phyloP scores from a whole-genome alignment of 2,113 vertebrate genomes.

The Podiceps cristatus region DNA sequence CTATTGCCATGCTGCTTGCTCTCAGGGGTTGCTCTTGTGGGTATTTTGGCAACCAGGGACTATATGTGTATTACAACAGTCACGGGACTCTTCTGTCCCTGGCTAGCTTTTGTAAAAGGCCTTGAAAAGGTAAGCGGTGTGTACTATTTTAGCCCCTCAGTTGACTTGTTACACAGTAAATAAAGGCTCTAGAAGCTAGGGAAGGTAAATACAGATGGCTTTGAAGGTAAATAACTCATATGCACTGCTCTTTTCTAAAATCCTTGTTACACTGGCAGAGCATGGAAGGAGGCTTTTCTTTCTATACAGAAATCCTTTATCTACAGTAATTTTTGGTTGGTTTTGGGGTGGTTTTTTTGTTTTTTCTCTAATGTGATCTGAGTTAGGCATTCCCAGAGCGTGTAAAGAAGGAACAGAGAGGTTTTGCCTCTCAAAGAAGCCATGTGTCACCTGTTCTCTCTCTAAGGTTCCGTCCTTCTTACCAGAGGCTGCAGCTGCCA shows the following conservation, averaged over 20 bases:
- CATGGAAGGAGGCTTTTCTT: neutral
- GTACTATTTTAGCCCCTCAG: neutral
- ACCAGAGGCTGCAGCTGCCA: neutral
- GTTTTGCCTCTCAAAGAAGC: neutral
- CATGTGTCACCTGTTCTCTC: neutral
- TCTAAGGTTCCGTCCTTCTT: neutral
- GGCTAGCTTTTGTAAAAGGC: neutral
- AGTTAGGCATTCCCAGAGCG: neutral
- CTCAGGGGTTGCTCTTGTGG: neutral
- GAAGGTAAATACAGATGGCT: neutral
- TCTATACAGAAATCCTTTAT: neutral
- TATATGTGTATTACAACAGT: neutral
- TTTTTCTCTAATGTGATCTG: neutral
- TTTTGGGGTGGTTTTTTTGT: neutral
- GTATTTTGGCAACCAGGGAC: neutral
- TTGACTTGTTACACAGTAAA: neutral
- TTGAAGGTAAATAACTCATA: neutral
- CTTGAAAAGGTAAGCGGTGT: neutral
- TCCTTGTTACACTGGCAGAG: neutral
- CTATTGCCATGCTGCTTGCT: accelerated
- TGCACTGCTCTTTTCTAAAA: neutral
- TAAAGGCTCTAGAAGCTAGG: neutral
- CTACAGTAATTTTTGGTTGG: neutral
- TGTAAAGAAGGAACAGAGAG: neutral
- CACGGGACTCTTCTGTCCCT: neutral